Evolutionary conservation across 2,113 vertebrate species (phyloP).

Genomic region (Epinephelus moara): DNA sequence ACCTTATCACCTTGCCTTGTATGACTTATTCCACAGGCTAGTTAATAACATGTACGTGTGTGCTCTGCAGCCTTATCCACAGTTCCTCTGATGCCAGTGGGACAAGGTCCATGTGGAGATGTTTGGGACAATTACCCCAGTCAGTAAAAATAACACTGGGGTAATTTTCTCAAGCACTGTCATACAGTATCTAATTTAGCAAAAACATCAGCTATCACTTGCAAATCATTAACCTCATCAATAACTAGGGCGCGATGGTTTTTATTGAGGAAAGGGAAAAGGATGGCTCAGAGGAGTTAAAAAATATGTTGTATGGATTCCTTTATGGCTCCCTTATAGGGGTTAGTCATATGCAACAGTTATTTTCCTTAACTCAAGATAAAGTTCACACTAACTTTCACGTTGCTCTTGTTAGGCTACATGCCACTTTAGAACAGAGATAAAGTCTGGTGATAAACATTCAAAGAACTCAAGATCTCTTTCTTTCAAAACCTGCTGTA

Average conservation of each 20-base stretch:
- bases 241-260: neutral
- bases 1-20: too few species aligned
- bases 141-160: neutral
- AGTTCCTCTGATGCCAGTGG: neutral
- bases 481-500: neutral
- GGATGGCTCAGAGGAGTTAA: neutral
- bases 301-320: neutral
- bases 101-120: neutral
- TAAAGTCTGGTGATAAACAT: neutral
- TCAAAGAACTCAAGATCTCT: neutral
- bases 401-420: neutral
- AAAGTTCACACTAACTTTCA: neutral
- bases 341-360: neutral
- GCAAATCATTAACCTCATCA: slow-evolving; percentile 5
- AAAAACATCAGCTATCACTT: neutral
- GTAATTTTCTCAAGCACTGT: neutral
- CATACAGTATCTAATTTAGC: neutral
- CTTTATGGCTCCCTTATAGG: neutral
- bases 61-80: neutral
- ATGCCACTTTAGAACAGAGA: neutral
- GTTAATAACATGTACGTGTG: neutral
- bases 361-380: neutral
- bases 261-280: slow-evolving; percentile 4
- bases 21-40: too few species aligned
- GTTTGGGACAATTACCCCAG: too few species aligned